Evolutionary conservation across 2,113 vertebrate genomes (phyloP), one percentile per base, ranked within the genome.

Genomic region (Pongo abelii): DNA sequence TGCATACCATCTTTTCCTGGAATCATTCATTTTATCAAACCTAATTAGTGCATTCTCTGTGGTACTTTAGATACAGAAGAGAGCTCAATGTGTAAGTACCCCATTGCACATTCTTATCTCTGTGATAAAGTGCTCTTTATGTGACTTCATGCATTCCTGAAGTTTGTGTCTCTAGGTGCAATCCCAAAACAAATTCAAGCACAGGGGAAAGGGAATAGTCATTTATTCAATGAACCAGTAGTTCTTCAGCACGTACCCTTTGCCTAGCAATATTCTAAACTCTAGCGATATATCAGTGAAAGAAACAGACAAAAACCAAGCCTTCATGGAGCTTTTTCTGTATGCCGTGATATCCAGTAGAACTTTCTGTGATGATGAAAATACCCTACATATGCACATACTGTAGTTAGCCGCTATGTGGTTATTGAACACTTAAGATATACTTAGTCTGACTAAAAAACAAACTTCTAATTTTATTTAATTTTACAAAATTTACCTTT

Each of bases 161-260:
- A 57, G 27, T 70, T 70, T 86, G 7, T 79, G 22, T 87, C 40
- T 77, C 84, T 48, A 84, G n/a, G 8, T 84, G 0, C 17, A 88
- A 74, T 88, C 38, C 17, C 81, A 87, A 94, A 95, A 91, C 32
- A 93, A 94, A 80, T 48, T 57, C 84, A 6, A 89, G 92, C 1
- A 52, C 12, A 55, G 25, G 8, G 30, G 17, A 90, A 91, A 95
- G 16, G n/a, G 16, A 30, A 5, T 5, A 79, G 2, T 14, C 9
- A 87, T 61, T 92, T 18, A 35, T 18, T 69, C 16, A 78, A 74
- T 48, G 30, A 57, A 79, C 46, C 85, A 57, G 32, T 23, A 77
- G 27, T 69, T 55, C 46, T 38, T 35, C 8, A 75, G 23, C 38
- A 61, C 12, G 22, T 72, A 32, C 43, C 92, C n/a, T 70, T 27